These are phyloP conservation scores for Diabrotica virgifera DNA, from an alignment of 1,140 invertebrate species.

Conservation along the genomic window DNA sequence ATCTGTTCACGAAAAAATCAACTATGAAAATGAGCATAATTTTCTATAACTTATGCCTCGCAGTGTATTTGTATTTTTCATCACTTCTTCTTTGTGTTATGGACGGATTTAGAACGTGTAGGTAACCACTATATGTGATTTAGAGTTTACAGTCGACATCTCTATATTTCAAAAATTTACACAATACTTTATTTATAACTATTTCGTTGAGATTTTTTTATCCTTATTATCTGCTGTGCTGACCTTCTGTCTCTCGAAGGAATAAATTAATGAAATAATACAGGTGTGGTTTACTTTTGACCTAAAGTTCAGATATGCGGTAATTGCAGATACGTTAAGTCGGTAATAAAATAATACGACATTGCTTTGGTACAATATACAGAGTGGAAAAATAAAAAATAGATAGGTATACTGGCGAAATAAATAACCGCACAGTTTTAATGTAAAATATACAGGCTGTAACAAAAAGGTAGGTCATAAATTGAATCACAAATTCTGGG, in stretches of 20 bases:
- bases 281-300: slow-evolving; percentile 19
- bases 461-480: too few species aligned
- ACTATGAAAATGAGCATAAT: too few species aligned
- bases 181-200: neutral
- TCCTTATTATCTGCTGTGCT: slow-evolving; percentile 4
- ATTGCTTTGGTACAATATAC: neutral
- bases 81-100: neutral
- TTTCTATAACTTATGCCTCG: too few species aligned
- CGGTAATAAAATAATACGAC: neutral
- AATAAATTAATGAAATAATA: slow-evolving; percentile 15
- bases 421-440: too few species aligned
- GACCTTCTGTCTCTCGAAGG: slow-evolving; percentile 6
- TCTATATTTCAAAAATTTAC: slow-evolving; percentile 5
- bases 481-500: too few species aligned
- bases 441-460: too few species aligned
- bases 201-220: neutral
- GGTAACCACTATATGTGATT: neutral
- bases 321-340: slow-evolving; percentile 5
- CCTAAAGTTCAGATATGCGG: slow-evolving; percentile 15
- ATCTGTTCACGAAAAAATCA: too few species aligned
- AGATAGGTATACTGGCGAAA: too few species aligned
- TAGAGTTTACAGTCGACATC: neutral
- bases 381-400: slow-evolving; percentile 3
- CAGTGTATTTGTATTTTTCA: too few species aligned
- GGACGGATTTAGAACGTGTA: neutral